Base-by-base conservation (phyloP, 23 tunicate species). In the Trididemnum nubilum region DNA sequence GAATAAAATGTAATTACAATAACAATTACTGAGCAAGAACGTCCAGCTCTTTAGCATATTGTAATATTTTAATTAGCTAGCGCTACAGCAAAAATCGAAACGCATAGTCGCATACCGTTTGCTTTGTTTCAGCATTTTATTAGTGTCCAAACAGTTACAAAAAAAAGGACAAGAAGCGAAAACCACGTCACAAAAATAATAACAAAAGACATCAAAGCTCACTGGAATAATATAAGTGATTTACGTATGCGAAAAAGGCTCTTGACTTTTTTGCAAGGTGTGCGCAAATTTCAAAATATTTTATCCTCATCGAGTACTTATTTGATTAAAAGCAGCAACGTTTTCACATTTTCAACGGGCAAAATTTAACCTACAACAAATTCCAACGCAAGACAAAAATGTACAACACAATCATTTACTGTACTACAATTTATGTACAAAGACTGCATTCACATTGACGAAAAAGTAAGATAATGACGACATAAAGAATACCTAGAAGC, bases 111-210 rank as follows among this genome's bases (percentile, higher is more conserved):
- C n/a, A n/a, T n/a, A n/a, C n/a, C n/a, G 54, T 7, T 44, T 15
- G 54, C 67, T 21, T 61, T 32, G 3, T 67, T 67, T 67, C 37
- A 67, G 74, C 38, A 32, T 67, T 67, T 67, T 67, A 67, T 67
- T 67, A 67, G 74, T 67, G 74, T 67, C 74, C 74, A 67, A 33
- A 26, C 22, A 30, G 74, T 30, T 67, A 67, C 74, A 33, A 67
- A 67, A 31, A 12, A 33, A n/a, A 25, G 25, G 38, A 33, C 12
- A 32, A 67, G 38, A 67, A 33, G 74, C 74, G 33, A 67, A 67
- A 67, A 37, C 31, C 74, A 30, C 37, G 33, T 30, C 74, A 67
- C 74, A 24, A 67, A 67, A 67, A 67, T n/a, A n/a, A n/a, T n/a
- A n/a, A 5, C 9, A 33, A 67, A 67, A 33, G 33, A 12, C 12